These are phyloP conservation scores for Girardia tigrina DNA, from an alignment of 2,888 invertebrate species.

Conservation along the genomic window DNA sequence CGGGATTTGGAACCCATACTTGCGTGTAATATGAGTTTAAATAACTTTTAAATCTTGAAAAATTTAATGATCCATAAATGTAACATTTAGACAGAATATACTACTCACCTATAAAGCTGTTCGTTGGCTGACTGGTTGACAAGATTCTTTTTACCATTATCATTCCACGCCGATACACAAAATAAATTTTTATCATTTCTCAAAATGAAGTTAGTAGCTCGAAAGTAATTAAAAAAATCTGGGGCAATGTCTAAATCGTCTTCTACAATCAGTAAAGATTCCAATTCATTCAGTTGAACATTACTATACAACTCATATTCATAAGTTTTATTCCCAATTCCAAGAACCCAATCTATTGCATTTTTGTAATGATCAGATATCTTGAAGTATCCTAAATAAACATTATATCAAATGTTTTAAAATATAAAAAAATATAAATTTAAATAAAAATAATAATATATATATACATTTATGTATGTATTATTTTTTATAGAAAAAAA, in stretches of 20 bases:
- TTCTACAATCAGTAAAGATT: slow-evolving; percentile 79
- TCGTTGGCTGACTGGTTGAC: slow-evolving; percentile 7
- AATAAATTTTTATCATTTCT: slow-evolving; percentile 68
- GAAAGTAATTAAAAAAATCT: slow-evolving; percentile 91
- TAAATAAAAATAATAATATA: no score
- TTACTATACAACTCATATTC: neutral
- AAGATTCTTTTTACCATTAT: slow-evolving; percentile 73
- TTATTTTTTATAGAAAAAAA: no score
- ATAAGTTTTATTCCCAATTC: neutral
- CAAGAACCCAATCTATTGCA: neutral
- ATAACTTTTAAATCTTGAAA: no score
- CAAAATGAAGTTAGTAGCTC: slow-evolving; percentile 75
- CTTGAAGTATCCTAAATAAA: neutral
- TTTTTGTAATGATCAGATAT: neutral
- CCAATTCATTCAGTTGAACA: neutral
- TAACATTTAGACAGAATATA: no score
- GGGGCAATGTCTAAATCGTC: slow-evolving; percentile 90
- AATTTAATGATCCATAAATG: no score
- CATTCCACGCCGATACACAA: slow-evolving; percentile 99
- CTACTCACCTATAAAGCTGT: neutral
- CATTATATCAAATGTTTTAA: no score
- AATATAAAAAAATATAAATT: no score
- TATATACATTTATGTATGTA: no score
- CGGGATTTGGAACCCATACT: no score
- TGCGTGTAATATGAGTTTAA: no score